These are phyloP conservation scores for Globodera ellingtonae DNA, from an alignment of 1,140 invertebrate species.

Conservation along the genomic window DNA sequence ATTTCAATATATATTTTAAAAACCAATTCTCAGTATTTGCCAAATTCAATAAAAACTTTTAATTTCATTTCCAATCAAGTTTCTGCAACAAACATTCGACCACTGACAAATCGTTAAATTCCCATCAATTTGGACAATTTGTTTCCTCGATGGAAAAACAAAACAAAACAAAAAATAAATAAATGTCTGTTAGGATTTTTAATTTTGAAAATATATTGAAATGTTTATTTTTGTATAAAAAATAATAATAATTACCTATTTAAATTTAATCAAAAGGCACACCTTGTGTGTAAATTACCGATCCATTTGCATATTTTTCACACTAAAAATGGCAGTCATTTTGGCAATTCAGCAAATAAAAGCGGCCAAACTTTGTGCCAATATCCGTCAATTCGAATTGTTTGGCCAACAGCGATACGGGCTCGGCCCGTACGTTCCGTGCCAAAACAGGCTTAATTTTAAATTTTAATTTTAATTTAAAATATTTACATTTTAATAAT, in stretches of 20 bases:
- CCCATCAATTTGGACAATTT: too few species aligned
- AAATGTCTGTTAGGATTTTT: too few species aligned
- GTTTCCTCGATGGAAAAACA: too few species aligned
- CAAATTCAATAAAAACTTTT: too few species aligned
- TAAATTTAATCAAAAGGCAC: background rate
- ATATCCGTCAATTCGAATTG: constrained; percentile 32
- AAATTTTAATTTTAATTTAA: background rate
- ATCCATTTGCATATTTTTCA: constrained; percentile 42
- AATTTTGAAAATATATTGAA: too few species aligned
- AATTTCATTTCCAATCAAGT: too few species aligned
- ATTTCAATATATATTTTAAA: constrained; percentile 1
- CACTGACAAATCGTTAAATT: too few species aligned
- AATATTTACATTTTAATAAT: constrained; percentile 14
- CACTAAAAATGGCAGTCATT: constrained; percentile 35
- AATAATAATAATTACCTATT: background rate
- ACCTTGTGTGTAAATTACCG: constrained; percentile 57
- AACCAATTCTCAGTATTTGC: too few species aligned
- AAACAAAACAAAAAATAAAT: too few species aligned
- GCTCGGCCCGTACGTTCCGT: constrained; percentile 37
- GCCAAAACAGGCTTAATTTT: constrained; percentile 38
- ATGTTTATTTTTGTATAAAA: too few species aligned
- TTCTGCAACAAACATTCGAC: too few species aligned
- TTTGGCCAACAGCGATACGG: constrained; percentile 37
- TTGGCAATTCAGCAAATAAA: background rate
- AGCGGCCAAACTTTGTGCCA: constrained; percentile 25